A percentile compares a stretch with the other conserved stretches of the same genome.
Conservation (phyloP, 2,888 invertebrate species). For the Cheilosia pagana region DNA sequence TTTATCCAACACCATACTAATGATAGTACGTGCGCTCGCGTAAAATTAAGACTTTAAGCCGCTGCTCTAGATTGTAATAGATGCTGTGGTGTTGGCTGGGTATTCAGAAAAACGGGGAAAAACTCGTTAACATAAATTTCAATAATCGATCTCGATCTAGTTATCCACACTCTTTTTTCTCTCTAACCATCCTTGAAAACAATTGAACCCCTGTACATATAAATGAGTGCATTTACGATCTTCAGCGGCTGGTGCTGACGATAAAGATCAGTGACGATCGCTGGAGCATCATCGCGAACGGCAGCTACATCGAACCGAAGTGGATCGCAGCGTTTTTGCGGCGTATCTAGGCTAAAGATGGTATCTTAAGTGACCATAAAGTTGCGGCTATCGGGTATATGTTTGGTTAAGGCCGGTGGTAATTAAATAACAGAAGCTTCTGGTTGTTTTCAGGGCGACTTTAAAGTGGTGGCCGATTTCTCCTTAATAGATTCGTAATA, state of each 20-base stretch:
- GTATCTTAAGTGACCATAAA: constrained; percentile 58
- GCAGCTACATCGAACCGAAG: constrained; percentile 21
- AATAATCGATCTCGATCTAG: constrained; percentile 72
- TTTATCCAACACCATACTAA: constrained; percentile 51
- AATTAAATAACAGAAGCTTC: constrained; percentile 17
- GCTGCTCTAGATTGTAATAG: constrained; percentile 47
- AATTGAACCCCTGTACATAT: constrained; percentile 23
- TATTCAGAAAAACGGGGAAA: constrained; percentile 25
- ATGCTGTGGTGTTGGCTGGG: constrained; percentile 10
- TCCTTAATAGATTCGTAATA: constrained; percentile 48
- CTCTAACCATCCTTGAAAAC: constrained; percentile 16
- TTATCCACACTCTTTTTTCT: constrained; percentile 41
- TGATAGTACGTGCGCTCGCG: constrained; percentile 53
- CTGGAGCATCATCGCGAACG: constrained; percentile 48
- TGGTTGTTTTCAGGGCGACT: constrained; percentile 38
- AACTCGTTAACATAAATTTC: constrained; percentile 74
- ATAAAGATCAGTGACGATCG: constrained; percentile 67
- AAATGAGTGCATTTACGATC: constrained; percentile 27
- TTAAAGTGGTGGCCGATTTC: constrained; percentile 6
- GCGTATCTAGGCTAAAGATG: constrained; percentile 41
- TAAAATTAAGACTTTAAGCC: constrained; percentile 64
- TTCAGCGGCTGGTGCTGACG: constrained; percentile 46
- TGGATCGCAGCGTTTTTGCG: constrained; percentile 40
- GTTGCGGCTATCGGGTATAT: constrained; percentile 44
- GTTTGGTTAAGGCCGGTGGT: constrained; percentile 10